phyloP scores from a whole-genome alignment of 2,888 invertebrate species.

The Drosophila ezoana region DNA sequence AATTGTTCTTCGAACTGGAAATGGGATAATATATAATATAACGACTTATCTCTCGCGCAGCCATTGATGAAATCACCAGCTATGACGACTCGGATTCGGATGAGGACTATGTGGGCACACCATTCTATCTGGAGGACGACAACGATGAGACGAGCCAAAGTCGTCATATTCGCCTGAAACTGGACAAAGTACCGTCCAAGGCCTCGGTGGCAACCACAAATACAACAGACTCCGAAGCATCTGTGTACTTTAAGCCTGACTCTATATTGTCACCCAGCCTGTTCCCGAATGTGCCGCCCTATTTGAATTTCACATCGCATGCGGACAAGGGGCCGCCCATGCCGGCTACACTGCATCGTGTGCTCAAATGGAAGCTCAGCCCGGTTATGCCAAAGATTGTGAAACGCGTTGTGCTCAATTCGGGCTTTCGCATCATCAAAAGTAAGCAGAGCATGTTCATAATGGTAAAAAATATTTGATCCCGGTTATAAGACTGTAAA shows the following conservation, averaged over 20 bases:
- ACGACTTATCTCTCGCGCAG: slow-evolving; percentile 40
- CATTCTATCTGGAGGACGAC: slow-evolving; percentile 79
- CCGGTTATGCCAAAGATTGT: slow-evolving; percentile 97
- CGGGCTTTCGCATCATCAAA: slow-evolving; percentile 94
- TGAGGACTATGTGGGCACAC: slow-evolving; percentile 82
- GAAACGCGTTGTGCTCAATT: slow-evolving; percentile 93
- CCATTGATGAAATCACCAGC: slow-evolving; percentile 81
- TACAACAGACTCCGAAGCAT: slow-evolving; percentile 59
- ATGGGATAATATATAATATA: neutral
- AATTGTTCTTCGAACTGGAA: too few relatives aligned
- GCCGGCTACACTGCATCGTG: slow-evolving; percentile 90
- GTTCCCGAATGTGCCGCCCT: slow-evolving; percentile 91
- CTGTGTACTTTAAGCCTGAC: slow-evolving; percentile 72
- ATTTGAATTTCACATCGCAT: slow-evolving; percentile 90
- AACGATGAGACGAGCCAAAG: slow-evolving; percentile 73
- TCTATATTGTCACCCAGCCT: slow-evolving; percentile 87
- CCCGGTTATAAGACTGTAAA: too few relatives aligned
- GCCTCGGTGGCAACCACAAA: slow-evolving; percentile 55
- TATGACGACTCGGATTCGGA: slow-evolving; percentile 83
- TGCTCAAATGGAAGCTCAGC: slow-evolving; percentile 97
- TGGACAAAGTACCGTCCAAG: slow-evolving; percentile 48
- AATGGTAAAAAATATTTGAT: too few relatives aligned
- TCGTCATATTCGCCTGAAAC: slow-evolving; percentile 66
- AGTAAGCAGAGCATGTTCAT: slow-evolving; percentile 86
- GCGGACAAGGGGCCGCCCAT: slow-evolving; percentile 87